Base-by-base conservation (phyloP, 2,888 invertebrate species). In the Argyresthia goedartella region DNA sequence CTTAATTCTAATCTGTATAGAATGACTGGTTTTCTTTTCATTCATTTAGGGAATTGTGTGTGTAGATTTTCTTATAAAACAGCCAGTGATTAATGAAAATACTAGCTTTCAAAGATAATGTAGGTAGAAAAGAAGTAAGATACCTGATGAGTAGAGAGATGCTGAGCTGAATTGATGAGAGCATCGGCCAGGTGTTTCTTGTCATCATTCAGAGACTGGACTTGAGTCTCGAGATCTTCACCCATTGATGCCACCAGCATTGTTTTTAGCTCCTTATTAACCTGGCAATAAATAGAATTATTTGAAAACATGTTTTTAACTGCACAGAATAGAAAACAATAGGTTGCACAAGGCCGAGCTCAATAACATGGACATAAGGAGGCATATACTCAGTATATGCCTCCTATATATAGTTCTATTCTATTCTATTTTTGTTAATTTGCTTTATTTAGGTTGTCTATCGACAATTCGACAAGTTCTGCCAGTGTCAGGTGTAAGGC, bases 171-270 rank as follows among this genome's bases (percentile, higher is more conserved):
- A 68, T 92, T 95, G 8, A 96, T 86, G 48, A 98, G 82, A 49
- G 96, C 96, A 66, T 92, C 85, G 0, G 97, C 95, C 60, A 98
- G 82, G 65, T 95, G 93, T 53, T 96, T 89, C 74, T 97, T 97
- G 72, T 98, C 97, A 81, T 97, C 95, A 11, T 96, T 96, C 34
- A 98, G 84, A 54, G 95, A 91, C 68, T 97, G 96, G 3, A 98
- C 96, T 69, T 93, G 91, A 1, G 91, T 92, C 76, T 97, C 93
- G 52, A 98, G 87, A 79, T 98, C 98, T 77, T 97, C 98, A 8
- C 97, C 98, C 61, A 98, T 95, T 11, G 97, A 96, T 8, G 98
- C 97, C 7, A 98, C 96, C 53, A 98, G 76, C 73, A 98, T 89
- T 65, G 95, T 95, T 74, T 98, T 98, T 52, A 98, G 82, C 77